Base-by-base conservation (phyloP, 2,113 vertebrate species). In the Pedionomus torquatus region DNA sequence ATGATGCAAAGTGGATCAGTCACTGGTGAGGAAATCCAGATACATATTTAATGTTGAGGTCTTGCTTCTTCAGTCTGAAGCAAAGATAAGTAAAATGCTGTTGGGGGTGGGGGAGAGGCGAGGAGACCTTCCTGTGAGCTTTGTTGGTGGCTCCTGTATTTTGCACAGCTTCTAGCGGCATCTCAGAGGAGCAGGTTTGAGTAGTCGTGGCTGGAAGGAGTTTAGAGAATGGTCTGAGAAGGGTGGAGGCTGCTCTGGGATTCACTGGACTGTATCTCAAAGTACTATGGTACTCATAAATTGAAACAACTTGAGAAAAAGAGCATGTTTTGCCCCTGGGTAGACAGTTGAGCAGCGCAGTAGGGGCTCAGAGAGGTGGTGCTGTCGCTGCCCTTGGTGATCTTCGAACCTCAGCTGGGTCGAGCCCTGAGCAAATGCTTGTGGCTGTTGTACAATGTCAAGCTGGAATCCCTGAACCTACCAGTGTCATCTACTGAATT, bases 1-100 rank as follows among this genome's bases (percentile, higher is more conserved):
- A 2, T 7, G 33, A 9, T 9, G 5, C 6, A 48, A n/a, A n/a
- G 35, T 0, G 1, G 4, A 17, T 23, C 2, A 3, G 5, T 19
- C 0, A 5, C 3, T 0, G 0, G 4, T 17, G 23, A 23, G 33
- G 28, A 28, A 28, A 37, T 58, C 61, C 51, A 61, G 46, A 3
- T 25, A 5, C 4, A 3, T 69, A 52, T 68, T 69, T 13, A 11
- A 20, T 13, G 31, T 20, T 55, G 7, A 51, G 8, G 5, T 49
- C n/a, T 35, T 12, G 3, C 5, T 63, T 54, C 55, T 82, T 75
- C 49, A 35, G 4, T 30, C 10, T 55, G 39, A 91, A 57, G 46
- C 16, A 60, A 19, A 39, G 20, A 43, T 11, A 19, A 89, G n/a
- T 25, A 21, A 35, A 39, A 81, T 52, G 13, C 3, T 54, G 4